Evolutionary conservation across 2,888 invertebrate genomes (phyloP), one percentile per base, ranked within the genome.

Genomic region (Pseudoips prasinana): DNA sequence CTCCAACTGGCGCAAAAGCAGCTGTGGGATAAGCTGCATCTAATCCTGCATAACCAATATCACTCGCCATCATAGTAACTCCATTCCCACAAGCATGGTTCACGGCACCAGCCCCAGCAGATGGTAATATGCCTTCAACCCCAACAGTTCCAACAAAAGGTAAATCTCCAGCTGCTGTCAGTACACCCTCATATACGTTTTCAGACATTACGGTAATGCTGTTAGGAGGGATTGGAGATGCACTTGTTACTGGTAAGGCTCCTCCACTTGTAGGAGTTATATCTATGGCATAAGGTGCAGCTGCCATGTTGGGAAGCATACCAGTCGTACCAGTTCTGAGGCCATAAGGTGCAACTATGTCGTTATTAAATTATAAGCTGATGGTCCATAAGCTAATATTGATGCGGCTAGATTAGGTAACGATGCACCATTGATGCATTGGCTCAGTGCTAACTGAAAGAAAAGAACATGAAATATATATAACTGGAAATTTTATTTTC

Each of bases 101-200:
- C 10, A 59, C 50, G 19, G 41, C 48, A n/a, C 52, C 52, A 7
- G 45, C 33, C 3, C 64, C 66, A 33, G 38, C 47, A 2, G 56
- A 53, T n/a, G 61, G 57, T 25, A 58, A 33, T 9, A 41, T 31
- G 9, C 64, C 65, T 17, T 62, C 56, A 25, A 67, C 22, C 17
- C 25, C 55, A 9, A 59, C 64, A 26, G 60, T 51, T 9, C 59
- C 60, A 9, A 65, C 33, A 58, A 60, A 61, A 9, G 67, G 67
- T 43, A 64, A 40, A 31, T 56, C 46, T 7, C 66, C 66, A 9
- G 26, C 40, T 2, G 58, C 58, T 8, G 14, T 11, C 8, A 65
- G 28, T 1, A 25, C n/a, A 0, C 64, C 65, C 10, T 48, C 46
- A 27, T 61, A 61, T 6, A 17, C 49, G 36, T 64, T 40, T 10